phyloP scores from a whole-genome alignment of 2,888 invertebrate species.

The Dryococelus australis region DNA sequence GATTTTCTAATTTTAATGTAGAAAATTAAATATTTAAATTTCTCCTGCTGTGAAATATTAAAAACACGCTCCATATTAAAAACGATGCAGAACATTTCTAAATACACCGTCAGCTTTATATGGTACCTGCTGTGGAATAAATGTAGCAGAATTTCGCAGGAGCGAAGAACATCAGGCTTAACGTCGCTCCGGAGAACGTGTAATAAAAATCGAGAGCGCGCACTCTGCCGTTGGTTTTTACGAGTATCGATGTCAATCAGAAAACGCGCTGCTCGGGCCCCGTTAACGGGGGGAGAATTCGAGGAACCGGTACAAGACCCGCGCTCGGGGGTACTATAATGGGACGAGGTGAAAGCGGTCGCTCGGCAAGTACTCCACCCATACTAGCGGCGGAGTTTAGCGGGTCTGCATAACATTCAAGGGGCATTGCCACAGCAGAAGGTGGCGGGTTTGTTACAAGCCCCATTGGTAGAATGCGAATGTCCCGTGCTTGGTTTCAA shows the following conservation, averaged over 20 bases:
- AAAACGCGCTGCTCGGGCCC: not conserved
- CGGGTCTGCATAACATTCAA: not conserved
- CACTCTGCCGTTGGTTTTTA: not conserved
- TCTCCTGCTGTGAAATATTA: too few species aligned
- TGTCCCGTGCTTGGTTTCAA: not conserved
- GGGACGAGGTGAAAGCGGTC: not conserved
- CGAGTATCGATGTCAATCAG: conserved; percentile 3
- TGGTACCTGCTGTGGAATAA: too few species aligned
- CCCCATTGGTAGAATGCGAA: not conserved
- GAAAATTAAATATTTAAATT: too few species aligned
- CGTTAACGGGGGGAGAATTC: not conserved
- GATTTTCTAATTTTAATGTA: too few species aligned
- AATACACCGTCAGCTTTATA: too few species aligned
- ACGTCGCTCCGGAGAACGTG: not conserved
- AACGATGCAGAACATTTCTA: too few species aligned
- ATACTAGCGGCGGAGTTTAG: not conserved
- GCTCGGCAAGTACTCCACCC: not conserved
- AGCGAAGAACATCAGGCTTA: not conserved
- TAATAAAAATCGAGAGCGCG: not conserved
- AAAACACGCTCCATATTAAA: too few species aligned
- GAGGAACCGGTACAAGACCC: not conserved
- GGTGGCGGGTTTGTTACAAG: not conserved
- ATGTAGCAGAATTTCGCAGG: too few species aligned
- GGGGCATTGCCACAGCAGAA: not conserved
- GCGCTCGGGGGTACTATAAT: not conserved